Evolutionary conservation across 53 echinoderm and acorn worm genomes (phyloP).

Genomic region (Luidia sarsii): DNA sequence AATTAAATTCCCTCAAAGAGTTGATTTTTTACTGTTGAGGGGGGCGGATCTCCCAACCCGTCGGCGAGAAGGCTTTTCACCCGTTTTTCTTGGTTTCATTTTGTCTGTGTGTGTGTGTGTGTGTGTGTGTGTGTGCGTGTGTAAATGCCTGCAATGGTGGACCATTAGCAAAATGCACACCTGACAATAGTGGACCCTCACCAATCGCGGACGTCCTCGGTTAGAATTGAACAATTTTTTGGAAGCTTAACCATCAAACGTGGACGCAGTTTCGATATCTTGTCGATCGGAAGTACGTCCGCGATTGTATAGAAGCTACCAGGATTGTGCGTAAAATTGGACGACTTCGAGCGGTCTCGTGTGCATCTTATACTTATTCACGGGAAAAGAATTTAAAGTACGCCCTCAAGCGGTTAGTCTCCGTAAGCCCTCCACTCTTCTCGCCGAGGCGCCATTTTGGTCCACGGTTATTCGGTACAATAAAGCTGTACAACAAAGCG

Average conservation of each 20-base stretch:
- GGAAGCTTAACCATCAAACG: neutral
- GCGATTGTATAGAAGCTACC: neutral
- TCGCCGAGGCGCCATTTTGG: neutral
- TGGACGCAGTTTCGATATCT: too few species aligned
- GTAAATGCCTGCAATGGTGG: conserved; percentile 9
- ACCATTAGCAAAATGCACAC: neutral
- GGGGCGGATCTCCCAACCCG: too few species aligned
- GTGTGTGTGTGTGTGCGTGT: conserved; percentile 7
- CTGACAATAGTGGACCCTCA: neutral
- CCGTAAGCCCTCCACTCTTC: neutral
- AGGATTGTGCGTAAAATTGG: neutral
- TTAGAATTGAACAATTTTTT: neutral
- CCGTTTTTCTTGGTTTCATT: too few species aligned
- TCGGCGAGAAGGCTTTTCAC: too few species aligned
- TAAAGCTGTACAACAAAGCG: too few species aligned
- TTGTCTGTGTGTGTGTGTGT: too few species aligned
- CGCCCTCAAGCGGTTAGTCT: neutral
- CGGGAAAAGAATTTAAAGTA: too few species aligned
- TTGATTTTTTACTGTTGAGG: too few species aligned
- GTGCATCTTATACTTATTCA: too few species aligned
- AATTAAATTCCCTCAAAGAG: too few species aligned
- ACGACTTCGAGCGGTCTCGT: neutral
- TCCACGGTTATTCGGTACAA: neutral
- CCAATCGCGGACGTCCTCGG: neutral
- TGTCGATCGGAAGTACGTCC: neutral